Evolutionary conservation across 2,888 invertebrate species (phyloP), one percentile per base, ranked within the genome.

Genomic region (Hyppa rectilinea): DNA sequence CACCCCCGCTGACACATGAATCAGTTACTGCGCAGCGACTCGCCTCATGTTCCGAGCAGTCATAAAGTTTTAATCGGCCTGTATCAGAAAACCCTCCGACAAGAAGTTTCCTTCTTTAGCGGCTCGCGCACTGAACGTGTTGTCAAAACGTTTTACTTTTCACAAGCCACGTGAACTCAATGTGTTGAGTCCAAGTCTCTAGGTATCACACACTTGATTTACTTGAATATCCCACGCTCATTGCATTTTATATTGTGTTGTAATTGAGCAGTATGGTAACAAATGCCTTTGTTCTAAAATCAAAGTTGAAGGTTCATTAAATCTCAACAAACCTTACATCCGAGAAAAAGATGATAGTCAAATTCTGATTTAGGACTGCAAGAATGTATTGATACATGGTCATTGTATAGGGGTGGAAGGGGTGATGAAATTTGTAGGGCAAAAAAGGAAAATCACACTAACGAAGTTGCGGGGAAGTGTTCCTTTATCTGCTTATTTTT

Each of bases 271-370:
- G 29, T 36, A 47, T 26, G 12, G 38, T 36, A 43, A 69, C 38
- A 62, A 58, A 53, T 34, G 29, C 74, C 68, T 75, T 77, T 75
- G 75, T 77, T 63, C 45, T 75, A 31, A n/a, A 43, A 67, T 52
- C 17, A 36, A 40, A 52, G 40, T 49, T n/a, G 40, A 72, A 60
- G 50, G 52, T 40, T 79, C 49, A 63, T 68, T 79, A 62, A 68
- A 60, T 36, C 40, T 53, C 60, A 78, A 70, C 58, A 71, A 74
- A 45, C 34, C 43, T 23, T 20, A 59, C 80, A 38, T 62, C 60
- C 60, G 29, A 56, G 55, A 12, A 34, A 67, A 67, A 31, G 14
- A 58, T 49, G 40, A 38, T 56, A 58, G 61, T 52, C n/a, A 23
- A 75, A 72, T 55, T 65, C 43, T 12, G 26, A 61, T 61, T 58